These are phyloP conservation scores for Trilocha varians DNA, from an alignment of 2,888 invertebrate genomes.

Conservation along the genomic window DNA sequence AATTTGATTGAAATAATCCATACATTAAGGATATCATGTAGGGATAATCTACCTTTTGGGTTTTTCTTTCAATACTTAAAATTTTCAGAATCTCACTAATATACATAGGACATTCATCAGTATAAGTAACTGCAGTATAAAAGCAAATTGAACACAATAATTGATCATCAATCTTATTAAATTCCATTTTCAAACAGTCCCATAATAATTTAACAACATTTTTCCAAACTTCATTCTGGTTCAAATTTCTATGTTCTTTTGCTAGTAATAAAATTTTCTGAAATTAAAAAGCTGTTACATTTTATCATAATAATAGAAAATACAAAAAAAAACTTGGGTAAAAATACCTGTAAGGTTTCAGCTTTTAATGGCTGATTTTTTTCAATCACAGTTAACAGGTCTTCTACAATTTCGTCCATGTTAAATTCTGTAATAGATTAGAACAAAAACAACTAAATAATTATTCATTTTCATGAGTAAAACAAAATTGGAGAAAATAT, in stretches of 20 bases:
- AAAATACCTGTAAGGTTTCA: background rate
- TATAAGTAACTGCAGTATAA: constrained; percentile 35
- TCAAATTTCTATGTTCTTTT: constrained; percentile 18
- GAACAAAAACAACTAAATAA: background rate
- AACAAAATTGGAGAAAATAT: too few relatives aligned
- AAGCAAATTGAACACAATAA: constrained; percentile 56
- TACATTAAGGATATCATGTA: constrained; percentile 48
- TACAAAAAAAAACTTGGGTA: too few relatives aligned
- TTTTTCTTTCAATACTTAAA: constrained; percentile 23
- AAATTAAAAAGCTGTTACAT: too few relatives aligned
- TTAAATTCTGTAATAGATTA: background rate
- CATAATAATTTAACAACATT: constrained; percentile 34
- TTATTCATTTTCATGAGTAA: too few relatives aligned
- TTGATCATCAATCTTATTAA: constrained; percentile 51
- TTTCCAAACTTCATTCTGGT: constrained; percentile 22
- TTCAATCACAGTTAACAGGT: background rate
- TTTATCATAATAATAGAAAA: background rate
- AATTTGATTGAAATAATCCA: constrained; percentile 59
- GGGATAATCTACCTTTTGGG: constrained; percentile 18
- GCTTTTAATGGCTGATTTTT: background rate
- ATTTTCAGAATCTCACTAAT: constrained; percentile 27
- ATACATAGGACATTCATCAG: constrained; percentile 30
- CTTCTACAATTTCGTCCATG: background rate
- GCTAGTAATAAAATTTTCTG: constrained; percentile 39
- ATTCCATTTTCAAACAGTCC: constrained; percentile 36